Evolutionary conservation across 2,888 invertebrate species (phyloP).

Genomic region (Parnassius glacialis): DNA sequence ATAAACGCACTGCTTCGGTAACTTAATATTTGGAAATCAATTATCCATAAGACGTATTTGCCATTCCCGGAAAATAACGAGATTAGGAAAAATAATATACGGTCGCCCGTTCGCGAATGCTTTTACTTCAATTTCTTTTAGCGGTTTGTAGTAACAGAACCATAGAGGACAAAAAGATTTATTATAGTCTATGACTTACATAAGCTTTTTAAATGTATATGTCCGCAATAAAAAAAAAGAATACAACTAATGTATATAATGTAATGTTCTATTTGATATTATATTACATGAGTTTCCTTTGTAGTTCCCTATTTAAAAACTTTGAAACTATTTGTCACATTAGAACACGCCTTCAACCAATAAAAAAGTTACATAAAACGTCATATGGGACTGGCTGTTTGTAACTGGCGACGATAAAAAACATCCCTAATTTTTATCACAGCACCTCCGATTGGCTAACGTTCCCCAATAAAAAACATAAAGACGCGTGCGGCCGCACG

Average conservation of each 20-base stretch:
- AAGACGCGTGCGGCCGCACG: conserved; percentile 71
- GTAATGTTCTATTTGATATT: too few species aligned
- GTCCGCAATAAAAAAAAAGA: too few species aligned
- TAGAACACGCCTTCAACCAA: conserved; percentile 48
- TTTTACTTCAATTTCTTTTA: conserved; percentile 13
- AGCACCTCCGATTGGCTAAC: conserved; percentile 58
- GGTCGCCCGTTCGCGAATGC: conserved; percentile 36
- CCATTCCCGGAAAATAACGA: conserved; percentile 54
- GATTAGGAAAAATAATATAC: conserved; percentile 57
- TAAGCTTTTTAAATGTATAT: neutral
- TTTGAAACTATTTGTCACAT: neutral
- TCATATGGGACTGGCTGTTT: conserved; percentile 17
- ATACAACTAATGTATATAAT: too few species aligned
- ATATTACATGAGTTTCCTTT: too few species aligned
- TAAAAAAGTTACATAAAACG: conserved; percentile 45
- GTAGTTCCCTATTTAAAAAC: neutral
- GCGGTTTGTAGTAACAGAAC: neutral
- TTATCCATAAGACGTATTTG: conserved; percentile 67
- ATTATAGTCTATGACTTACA: conserved; percentile 1
- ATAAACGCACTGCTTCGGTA: conserved; percentile 45
- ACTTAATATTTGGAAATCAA: conserved; percentile 75
- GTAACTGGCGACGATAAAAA: conserved; percentile 51
- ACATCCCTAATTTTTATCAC: conserved; percentile 68
- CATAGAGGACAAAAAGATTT: neutral
- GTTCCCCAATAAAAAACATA: conserved; percentile 71